These are phyloP conservation scores for Poeciliopsis gracilis DNA, from an alignment of 2,797 vertebrate species.

Conservation along the genomic window DNA sequence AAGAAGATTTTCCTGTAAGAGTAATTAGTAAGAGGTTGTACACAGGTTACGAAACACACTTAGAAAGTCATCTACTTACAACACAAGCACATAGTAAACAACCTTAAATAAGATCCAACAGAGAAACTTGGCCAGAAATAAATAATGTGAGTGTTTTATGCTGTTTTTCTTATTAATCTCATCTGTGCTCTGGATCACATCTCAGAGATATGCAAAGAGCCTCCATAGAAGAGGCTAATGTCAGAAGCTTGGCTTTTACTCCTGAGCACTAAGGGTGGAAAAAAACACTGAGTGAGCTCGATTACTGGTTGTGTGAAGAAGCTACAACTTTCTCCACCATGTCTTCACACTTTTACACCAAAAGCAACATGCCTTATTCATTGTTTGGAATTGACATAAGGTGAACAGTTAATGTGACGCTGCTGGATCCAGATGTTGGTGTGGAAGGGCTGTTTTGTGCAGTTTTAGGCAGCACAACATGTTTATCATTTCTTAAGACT, in stretches of 20 bases:
- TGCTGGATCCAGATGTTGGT: neutral
- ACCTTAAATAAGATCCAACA: constrained; percentile 23
- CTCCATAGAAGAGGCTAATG: constrained; percentile 32
- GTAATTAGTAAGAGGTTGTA: constrained; percentile 18
- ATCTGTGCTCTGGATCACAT: constrained; percentile 27
- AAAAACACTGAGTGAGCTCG: constrained; percentile 45
- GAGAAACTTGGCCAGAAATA: constrained; percentile 22
- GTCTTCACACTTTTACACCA: neutral
- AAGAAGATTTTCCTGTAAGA: constrained; percentile 17
- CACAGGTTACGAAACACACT: constrained; percentile 50
- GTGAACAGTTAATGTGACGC: neutral
- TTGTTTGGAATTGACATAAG: neutral
- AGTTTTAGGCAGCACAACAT: neutral
- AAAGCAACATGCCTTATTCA: neutral
- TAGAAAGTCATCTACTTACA: constrained; percentile 32
- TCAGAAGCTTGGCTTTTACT: constrained; percentile 35
- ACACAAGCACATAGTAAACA: constrained; percentile 13
- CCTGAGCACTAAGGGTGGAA: constrained; percentile 16
- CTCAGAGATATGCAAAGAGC: constrained; percentile 40
- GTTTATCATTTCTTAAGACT: neutral
- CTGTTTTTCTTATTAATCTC: constrained; percentile 33
- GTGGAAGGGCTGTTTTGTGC: neutral
- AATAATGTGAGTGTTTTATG: constrained; percentile 17
- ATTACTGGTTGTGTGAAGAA: constrained; percentile 49
- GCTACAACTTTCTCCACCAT: constrained; percentile 4